Evolutionary conservation across 2,888 invertebrate species (phyloP).

Genomic region (Eupithecia insigniata): DNA sequence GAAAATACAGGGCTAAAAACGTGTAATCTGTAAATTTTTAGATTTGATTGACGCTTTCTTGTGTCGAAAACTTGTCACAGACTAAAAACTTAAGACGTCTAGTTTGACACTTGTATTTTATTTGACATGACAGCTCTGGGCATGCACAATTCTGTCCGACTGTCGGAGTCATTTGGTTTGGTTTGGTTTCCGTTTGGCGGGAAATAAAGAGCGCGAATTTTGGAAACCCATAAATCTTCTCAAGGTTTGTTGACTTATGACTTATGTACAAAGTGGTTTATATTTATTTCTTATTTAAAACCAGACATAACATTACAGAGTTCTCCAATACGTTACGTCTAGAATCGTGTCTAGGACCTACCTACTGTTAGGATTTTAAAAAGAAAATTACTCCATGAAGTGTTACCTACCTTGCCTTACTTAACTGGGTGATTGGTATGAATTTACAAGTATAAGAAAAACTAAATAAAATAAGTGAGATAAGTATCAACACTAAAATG

Average conservation of each 20-base stretch:
- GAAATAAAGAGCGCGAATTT: background rate
- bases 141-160: background rate
- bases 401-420: background rate
- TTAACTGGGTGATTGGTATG: background rate
- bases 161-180: background rate
- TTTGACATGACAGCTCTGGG: background rate
- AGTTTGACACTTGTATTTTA: background rate
- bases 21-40: slow-evolving; percentile 64
- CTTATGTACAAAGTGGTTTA: too few relatives aligned
- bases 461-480: background rate
- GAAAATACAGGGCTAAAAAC: slow-evolving; percentile 61
- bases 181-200: slow-evolving; percentile 1
- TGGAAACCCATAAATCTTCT: background rate
- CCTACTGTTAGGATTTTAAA: too few relatives aligned
- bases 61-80: slow-evolving; percentile 16
- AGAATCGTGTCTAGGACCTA: too few relatives aligned
- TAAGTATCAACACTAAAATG: background rate
- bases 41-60: slow-evolving; percentile 56
- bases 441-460: background rate
- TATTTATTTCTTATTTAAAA: too few relatives aligned
- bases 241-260: too few relatives aligned
- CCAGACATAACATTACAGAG: too few relatives aligned
- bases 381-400: background rate
- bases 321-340: too few relatives aligned
- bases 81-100: background rate